phyloP scores from a whole-genome alignment of 2,113 vertebrate genomes.

The Eubucco bourcierii region DNA sequence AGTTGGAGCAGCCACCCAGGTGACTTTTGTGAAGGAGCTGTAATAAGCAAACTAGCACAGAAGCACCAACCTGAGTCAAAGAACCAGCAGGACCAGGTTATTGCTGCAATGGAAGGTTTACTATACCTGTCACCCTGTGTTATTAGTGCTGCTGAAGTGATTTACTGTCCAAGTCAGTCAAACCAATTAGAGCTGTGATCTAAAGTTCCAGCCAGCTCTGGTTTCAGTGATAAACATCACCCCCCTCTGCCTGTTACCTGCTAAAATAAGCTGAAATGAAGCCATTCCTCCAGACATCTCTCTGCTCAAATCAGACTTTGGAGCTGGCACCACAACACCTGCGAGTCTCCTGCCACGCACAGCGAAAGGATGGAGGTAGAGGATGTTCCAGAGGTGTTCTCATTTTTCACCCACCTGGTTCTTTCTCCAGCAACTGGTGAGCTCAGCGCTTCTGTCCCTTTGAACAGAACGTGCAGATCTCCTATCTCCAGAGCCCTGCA shows the following conservation, averaged over 20 bases:
- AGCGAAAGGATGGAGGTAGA: neutral
- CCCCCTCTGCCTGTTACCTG: neutral
- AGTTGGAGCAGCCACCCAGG: neutral
- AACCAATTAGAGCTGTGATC: constrained; percentile 24
- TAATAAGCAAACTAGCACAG: constrained; percentile 2
- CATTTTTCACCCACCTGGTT: constrained; percentile 6
- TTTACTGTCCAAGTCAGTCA: constrained; percentile 33
- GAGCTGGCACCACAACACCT: constrained; percentile 19
- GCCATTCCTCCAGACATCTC: constrained; percentile 2
- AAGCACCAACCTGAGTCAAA: neutral
- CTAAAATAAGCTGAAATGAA: constrained; percentile 52
- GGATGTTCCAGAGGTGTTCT: neutral
- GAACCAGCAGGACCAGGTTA: constrained; percentile 18
- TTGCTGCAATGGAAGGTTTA: constrained; percentile 6
- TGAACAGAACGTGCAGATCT: neutral
- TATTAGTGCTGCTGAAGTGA: constrained; percentile 40
- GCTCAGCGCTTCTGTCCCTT: neutral
- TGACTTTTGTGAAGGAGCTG: neutral
- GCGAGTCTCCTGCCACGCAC: neutral
- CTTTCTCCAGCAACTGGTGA: neutral
- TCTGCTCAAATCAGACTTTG: neutral
- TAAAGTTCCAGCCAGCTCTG: constrained; percentile 30
- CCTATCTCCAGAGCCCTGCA: neutral
- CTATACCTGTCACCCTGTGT: neutral
- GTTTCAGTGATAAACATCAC: constrained; percentile 42